Base-by-base conservation (phyloP, 2,797 vertebrate genomes). In the Myotis findleyi region DNA sequence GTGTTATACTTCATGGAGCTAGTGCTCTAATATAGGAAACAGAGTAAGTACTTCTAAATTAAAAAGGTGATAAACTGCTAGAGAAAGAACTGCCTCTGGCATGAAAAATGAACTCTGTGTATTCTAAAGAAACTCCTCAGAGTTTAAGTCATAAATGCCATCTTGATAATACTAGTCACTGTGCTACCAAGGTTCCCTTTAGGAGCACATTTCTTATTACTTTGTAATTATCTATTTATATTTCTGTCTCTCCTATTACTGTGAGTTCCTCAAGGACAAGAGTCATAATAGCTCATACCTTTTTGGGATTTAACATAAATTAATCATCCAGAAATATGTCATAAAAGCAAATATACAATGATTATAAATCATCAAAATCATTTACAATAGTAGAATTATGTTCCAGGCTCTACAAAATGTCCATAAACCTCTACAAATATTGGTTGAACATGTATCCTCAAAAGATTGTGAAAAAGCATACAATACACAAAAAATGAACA, bases 61-160 rank as follows among this genome's bases (percentile, higher is more conserved):
- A 62, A 89, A 82, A 93, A 55, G n/a, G 23, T 41, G 53, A 75
- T 64, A 57, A 80, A 83, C 53, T 27, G 51, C 10, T 47, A 23
- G 6, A 84, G 41, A 85, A 21, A 91, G 30, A 87, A 47, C 30
- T 84, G 30, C 21, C 44, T 94, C 77, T 85, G 66, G 30, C 30
- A 81, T 81, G 62, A 75, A 92, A 95, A 92, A 69, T 81, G 30
- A 95, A 38, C 1, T 81, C 16, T 11, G 14, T 38, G 5, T 57
- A 57, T 69, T 84, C 72, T 84, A 20, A 33, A 95, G 79, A 92
- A 89, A 91, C 41, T 81, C n/a, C 75, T 89, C n/a, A 72, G 11
- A 68, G 72, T 89, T 83, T 75, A 76, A 73, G 71, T 82, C 38
- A 69, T 25, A 71, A 51, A n/a, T 68, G 21, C n/a, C 27, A 51